Conservation (phyloP, 2,888 invertebrate genomes). For the Mystacides longicornis region DNA sequence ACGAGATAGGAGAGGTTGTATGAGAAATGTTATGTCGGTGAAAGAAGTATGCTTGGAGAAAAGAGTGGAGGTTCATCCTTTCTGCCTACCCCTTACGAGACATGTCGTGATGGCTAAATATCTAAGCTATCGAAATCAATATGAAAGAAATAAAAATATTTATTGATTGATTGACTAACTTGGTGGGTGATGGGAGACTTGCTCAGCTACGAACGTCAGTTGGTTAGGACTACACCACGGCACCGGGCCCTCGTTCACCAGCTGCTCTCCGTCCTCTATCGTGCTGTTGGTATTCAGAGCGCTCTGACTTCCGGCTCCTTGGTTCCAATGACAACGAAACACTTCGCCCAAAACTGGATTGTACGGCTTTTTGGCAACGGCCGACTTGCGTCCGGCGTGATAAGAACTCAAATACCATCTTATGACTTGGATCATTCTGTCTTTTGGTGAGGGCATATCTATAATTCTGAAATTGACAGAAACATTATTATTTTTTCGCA, state of each 20-base stretch:
- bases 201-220: slow-evolving; percentile 92
- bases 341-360: slow-evolving; percentile 97
- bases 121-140: no score
- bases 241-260: slow-evolving; percentile 73
- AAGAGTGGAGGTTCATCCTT: no score
- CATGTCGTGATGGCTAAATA: no score
- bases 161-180: slow-evolving; percentile 47
- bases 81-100: no score
- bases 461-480: slow-evolving; percentile 61
- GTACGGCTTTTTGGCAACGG: slow-evolving; percentile 98
- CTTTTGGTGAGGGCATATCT: slow-evolving; percentile 75
- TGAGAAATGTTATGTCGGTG: no score
- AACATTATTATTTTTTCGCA: no score
- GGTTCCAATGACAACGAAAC: slow-evolving; percentile 83
- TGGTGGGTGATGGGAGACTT: slow-evolving; percentile 98
- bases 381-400: slow-evolving; percentile 95
- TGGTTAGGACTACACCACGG: slow-evolving; percentile 87
- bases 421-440: slow-evolving; percentile 90
- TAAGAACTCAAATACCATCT: slow-evolving; percentile 98
- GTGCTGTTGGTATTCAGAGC: slow-evolving; percentile 30
- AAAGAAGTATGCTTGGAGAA: no score
- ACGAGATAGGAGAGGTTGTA: no score
- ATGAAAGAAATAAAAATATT: neutral
- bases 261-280: slow-evolving; percentile 4
- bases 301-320: slow-evolving; percentile 33